phyloP scores from a whole-genome alignment of 2,113 vertebrate genomes.

The Pardalotus punctatus region DNA sequence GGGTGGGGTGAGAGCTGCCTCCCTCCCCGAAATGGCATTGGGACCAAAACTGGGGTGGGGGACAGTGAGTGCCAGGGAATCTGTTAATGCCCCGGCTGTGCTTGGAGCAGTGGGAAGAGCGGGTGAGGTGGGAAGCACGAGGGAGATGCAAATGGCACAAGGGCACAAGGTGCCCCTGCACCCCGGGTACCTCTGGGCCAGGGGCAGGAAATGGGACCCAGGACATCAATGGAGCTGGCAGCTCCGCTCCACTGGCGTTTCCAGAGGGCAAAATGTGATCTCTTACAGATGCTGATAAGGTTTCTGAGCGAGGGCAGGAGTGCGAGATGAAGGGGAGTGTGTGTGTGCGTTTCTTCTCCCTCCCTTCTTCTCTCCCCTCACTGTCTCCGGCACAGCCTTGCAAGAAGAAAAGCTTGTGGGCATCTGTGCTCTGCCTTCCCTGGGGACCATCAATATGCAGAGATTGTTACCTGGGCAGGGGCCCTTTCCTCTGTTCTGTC shows the following conservation, averaged over 20 bases:
- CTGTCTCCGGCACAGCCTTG: background rate
- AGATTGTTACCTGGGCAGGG: background rate
- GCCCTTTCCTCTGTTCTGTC: background rate
- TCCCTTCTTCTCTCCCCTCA: background rate
- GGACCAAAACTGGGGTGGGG: background rate
- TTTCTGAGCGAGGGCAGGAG: background rate
- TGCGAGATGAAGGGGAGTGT: background rate
- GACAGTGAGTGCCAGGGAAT: background rate
- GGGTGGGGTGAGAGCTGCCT: background rate
- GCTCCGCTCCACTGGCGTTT: background rate
- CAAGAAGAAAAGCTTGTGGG: slow-evolving; percentile 4
- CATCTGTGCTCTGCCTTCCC: background rate
- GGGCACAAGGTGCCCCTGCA: background rate
- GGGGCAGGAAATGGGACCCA: background rate
- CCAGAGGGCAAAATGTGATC: background rate
- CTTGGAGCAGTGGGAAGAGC: background rate
- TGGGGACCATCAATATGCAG: background rate
- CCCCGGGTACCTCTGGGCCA: rapidly evolving
- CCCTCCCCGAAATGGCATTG: background rate
- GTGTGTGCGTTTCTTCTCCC: background rate
- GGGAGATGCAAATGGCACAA: background rate
- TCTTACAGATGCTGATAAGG: background rate
- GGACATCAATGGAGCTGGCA: too few species aligned
- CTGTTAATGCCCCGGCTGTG: background rate
- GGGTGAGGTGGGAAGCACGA: background rate